A percentile compares a stretch with the other conserved stretches of the same genome.
Conservation (phyloP, 2,888 invertebrate species). For the Xestia ashworthii region DNA sequence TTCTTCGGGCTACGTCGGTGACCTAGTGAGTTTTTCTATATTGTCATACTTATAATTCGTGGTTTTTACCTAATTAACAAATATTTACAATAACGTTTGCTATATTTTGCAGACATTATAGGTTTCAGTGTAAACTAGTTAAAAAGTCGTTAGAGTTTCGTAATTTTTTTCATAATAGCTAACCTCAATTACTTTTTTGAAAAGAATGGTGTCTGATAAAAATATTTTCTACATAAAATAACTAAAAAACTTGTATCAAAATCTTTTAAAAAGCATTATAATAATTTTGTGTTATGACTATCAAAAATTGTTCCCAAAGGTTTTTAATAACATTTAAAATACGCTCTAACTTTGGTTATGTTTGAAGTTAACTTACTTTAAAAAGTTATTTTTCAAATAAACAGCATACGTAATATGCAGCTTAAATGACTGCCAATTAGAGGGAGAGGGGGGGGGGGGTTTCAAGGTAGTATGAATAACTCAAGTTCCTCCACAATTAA, state of each 20-base stretch:
- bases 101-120: slow-evolving; percentile 15
- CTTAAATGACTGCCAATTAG: neutral
- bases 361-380: neutral
- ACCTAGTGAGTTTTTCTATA: neutral
- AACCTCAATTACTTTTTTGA: neutral
- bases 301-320: neutral
- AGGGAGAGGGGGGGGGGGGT: too few relatives aligned
- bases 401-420: neutral
- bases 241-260: neutral
- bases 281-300: neutral
- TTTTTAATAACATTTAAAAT: neutral
- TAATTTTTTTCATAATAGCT: slow-evolving; percentile 46
- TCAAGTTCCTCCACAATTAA: neutral
- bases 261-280: neutral
- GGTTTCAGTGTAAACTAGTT: slow-evolving; percentile 37
- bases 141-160: slow-evolving; percentile 35
- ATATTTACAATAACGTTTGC: neutral
- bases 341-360: neutral
- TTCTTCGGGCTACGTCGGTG: too few relatives aligned
- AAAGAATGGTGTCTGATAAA: slow-evolving; percentile 8
- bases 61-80: too few relatives aligned
- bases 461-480: neutral
- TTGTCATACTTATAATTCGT: neutral
- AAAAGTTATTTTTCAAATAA: neutral
- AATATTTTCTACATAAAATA: too few relatives aligned